Evolutionary conservation across 1,140 invertebrate species (phyloP), one percentile per base, ranked within the genome.

Genomic region (Chrysopa pallens): DNA sequence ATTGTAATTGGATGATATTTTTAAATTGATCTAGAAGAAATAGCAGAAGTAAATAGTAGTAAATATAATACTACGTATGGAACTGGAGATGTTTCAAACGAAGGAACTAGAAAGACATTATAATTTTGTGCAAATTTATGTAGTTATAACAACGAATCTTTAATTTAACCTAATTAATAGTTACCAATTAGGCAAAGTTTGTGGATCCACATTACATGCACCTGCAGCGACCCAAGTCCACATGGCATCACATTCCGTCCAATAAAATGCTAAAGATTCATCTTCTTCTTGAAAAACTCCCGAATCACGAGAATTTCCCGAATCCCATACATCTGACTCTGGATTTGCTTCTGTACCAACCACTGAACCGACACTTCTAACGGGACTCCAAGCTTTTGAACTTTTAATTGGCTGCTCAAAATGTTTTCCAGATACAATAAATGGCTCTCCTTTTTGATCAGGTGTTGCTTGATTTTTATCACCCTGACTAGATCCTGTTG

Each of bases 201-300:
- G 58, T 9, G 67, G 54, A 58, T 87, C 80, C 28, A 86, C 56
- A 9, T 63, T 67, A 53, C 81, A 82, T 38, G 80, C 82, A n/a
- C 84, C 80, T 44, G 80, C 80, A 55, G 80, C 76, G 12, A 84
- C 74, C 63, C 78, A 80, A 29, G 71, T 70, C 84, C 84, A 88
- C 17, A 73, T 68, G 4, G 78, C 70, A 48, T 82, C 80, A 56
- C 76, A 81, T 47, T 81, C 79, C 1, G 76, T 77, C 79, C 80
- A 83, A 52, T 73, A 77, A 49, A 64, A 61, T 52, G 63, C 73
- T 46, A 68, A 68, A 44, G 72, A 68, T 56, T 73, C 72, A 33
- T 83, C 79, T 55, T 80, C 78, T 61, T 84, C 80, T 54, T 79
- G 77, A 54, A 76, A 83, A 52, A 84, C 70, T 38, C 78, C 77